These are phyloP conservation scores for Numenius phaeopus DNA, from an alignment of 2,797 vertebrate genomes.

Conservation along the genomic window DNA sequence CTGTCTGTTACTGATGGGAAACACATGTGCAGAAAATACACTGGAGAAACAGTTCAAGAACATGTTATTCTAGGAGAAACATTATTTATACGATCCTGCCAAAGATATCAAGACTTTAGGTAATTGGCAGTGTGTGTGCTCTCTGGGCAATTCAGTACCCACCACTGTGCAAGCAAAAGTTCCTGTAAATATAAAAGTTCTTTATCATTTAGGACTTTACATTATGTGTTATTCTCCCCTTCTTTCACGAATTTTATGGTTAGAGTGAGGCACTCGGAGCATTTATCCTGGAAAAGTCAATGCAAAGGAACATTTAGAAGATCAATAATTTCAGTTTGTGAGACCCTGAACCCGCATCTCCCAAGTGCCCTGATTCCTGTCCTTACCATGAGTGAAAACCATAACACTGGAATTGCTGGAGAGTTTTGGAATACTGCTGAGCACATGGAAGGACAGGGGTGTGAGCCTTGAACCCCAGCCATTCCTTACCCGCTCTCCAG, in stretches of 20 bases:
- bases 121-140: not conserved
- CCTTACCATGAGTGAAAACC: rapidly evolving
- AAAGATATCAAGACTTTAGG: slow-evolving; percentile 7
- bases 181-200: not conserved
- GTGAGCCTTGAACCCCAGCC: not conserved
- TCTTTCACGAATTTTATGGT: not conserved
- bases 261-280: not conserved
- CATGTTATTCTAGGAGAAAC: slow-evolving; percentile 44
- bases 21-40: slow-evolving; percentile 20
- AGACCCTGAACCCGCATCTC: not conserved
- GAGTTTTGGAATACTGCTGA: not conserved
- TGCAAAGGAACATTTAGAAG: not conserved
- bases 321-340: not conserved
- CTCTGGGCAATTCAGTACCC: not conserved
- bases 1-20: slow-evolving; percentile 21
- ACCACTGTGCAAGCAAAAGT: not conserved
- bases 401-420: not conserved
- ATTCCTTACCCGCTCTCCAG: not conserved
- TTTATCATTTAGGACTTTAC: not conserved
- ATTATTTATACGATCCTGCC: not conserved
- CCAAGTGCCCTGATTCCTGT: not conserved
- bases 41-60: slow-evolving; percentile 23
- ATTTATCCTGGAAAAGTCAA: not conserved
- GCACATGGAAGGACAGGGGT: not conserved
- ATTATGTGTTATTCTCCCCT: not conserved